Conservation (phyloP, 1,140 invertebrate species). For the Orussus abietinus region DNA sequence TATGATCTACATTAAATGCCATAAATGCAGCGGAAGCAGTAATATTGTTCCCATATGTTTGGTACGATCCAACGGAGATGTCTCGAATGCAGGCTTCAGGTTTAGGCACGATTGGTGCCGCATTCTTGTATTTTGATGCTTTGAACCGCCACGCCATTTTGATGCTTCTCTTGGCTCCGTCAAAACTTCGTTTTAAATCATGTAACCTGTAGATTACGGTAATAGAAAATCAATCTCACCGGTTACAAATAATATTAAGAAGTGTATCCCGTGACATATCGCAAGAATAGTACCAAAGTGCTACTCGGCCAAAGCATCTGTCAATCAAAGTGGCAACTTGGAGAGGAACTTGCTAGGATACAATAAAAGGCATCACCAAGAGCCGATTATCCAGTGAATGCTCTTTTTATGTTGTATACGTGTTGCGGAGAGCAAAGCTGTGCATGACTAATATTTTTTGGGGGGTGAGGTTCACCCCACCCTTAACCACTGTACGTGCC, state of each 20-base stretch:
- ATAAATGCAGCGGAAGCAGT: slow-evolving; percentile 87
- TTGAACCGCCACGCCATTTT: slow-evolving; percentile 93
- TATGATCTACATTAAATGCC: slow-evolving; percentile 89
- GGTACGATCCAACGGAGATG: slow-evolving; percentile 83
- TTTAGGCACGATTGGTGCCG: slow-evolving; percentile 86
- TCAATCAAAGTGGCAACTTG: neutral
- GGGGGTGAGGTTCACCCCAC: too few relatives aligned
- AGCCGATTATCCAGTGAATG: neutral
- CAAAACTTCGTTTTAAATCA: slow-evolving; percentile 33
- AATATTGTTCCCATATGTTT: slow-evolving; percentile 91
- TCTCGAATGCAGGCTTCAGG: slow-evolving; percentile 87
- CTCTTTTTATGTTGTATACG: neutral
- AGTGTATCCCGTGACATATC: neutral
- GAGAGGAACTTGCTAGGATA: too few relatives aligned
- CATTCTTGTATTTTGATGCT: slow-evolving; percentile 96
- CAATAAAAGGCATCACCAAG: too few relatives aligned
- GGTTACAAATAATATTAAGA: neutral
- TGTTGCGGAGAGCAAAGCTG: neutral
- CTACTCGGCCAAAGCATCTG: neutral
- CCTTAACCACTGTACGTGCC: too few relatives aligned
- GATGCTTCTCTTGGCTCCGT: slow-evolving; percentile 26
- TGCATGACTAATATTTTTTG: neutral
- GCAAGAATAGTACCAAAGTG: neutral
- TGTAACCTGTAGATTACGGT: slow-evolving; percentile 38
- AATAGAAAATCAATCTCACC: slow-evolving; percentile 10